Base-by-base conservation (phyloP, 30 jellyfish, hydroid and myxozoan species). In the Sanderia malayensis region DNA sequence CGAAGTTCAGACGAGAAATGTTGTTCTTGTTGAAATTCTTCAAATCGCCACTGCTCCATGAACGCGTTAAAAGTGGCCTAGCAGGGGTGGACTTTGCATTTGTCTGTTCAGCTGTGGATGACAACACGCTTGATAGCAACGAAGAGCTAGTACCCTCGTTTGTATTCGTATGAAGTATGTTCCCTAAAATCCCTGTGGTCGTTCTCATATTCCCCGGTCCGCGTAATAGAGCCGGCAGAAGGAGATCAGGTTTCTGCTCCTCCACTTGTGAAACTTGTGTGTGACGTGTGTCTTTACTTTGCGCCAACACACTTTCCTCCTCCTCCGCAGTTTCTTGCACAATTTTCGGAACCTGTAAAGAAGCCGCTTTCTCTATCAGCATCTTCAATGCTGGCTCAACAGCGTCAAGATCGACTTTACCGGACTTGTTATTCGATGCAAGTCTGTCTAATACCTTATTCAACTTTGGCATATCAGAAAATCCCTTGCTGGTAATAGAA, bases 401-500 rank as follows among this genome's bases (percentile, higher is more conserved):
- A 17, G 71, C 55, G 26, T 65, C 61, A 8, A 73, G 58, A 45
- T 47, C 92, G 9, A 70, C 91, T 11, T 59, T 71, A 23, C 73
- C 82, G 31, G 31, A 23, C 21, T 24, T 75, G 25, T 74, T 76
- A 11, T 46, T 57, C 23, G 76, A 41, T 24, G 95, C 92, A 33
- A 86, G 79, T 65, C 58, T 76, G 15, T 70, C 92, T 24, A 89
- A 31, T 64, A 82, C 95, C 44, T 80, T 82, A 31, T 93, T 69
- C 46, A 89, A 80, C 32, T 70, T 89, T 4, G 97, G 97, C 97
- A 89, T 89, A 23, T 89, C 97, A 9, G 74, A 80, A 58, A 75
- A 82, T 55, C 71, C 96, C 70, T 77, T 86, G 63, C 77, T 63
- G 7, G 79, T 27, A 4, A 85, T 59, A 10, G 82, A 32, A 0